These are phyloP conservation scores for Antedon bifida DNA, from an alignment of 35 echinoderm and acorn worm species.

Conservation along the genomic window DNA sequence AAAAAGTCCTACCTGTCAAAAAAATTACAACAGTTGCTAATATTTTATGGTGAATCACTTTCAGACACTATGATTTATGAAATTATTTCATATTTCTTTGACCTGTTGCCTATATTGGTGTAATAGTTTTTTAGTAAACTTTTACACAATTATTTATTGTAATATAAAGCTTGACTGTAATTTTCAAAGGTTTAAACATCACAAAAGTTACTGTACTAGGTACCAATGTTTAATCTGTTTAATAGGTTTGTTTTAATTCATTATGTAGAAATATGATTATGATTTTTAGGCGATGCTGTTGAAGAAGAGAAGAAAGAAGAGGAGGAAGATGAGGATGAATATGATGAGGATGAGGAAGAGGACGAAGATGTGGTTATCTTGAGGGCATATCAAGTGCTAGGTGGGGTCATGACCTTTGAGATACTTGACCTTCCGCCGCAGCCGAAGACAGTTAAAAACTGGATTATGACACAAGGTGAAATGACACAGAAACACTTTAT, in stretches of 20 bases:
- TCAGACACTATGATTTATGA: not conserved
- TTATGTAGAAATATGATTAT: not conserved
- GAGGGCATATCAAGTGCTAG: conserved; percentile 73
- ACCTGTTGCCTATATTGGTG: not conserved
- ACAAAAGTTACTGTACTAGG: too few species aligned
- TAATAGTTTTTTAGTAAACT: too few species aligned
- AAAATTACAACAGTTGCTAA: not conserved
- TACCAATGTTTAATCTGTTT: too few species aligned
- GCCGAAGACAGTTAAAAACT: conserved; percentile 70
- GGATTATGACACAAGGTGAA: conserved; percentile 97
- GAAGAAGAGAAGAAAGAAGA: conserved; percentile 26
- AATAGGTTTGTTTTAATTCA: too few species aligned
- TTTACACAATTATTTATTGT: too few species aligned
- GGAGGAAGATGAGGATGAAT: conserved; percentile 61
- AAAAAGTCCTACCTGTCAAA: not conserved
- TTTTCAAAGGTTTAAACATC: too few species aligned
- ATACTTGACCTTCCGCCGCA: conserved; percentile 72
- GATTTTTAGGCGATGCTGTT: not conserved
- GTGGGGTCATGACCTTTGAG: conserved; percentile 75
- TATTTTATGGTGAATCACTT: not conserved
- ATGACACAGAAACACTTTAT: too few species aligned
- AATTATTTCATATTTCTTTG: not conserved
- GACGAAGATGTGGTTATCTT: conserved; percentile 88
- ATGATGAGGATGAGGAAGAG: conserved; percentile 64
- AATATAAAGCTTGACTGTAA: too few species aligned